Evolutionary conservation across 2,797 vertebrate species (phyloP).

Genomic region (Sylvia borin): DNA sequence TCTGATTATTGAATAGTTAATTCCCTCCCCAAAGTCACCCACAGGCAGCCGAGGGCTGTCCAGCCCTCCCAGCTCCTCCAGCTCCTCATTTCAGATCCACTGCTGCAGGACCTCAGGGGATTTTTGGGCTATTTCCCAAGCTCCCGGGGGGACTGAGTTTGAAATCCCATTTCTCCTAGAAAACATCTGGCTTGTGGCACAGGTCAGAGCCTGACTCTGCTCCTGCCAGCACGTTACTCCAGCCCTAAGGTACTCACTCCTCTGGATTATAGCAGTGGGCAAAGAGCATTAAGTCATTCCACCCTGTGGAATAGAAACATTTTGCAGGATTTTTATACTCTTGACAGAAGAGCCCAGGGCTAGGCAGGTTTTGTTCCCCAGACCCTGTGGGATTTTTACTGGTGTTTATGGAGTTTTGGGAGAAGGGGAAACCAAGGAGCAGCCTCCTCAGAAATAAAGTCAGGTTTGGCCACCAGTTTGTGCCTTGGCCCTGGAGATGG

Average conservation of each 20-base stretch:
- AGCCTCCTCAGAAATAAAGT: not conserved
- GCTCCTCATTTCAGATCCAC: not conserved
- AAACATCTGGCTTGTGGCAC: not conserved
- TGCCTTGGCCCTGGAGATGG: not conserved
- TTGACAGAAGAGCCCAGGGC: not conserved
- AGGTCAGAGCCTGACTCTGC: not conserved
- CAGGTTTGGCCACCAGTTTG: not conserved
- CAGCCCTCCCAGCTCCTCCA: not conserved
- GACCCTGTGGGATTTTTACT: not conserved
- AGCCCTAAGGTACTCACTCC: not conserved
- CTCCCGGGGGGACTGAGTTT: not conserved
- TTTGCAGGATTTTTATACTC: not conserved
- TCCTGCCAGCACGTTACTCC: not conserved
- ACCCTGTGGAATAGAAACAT: rapidly evolving
- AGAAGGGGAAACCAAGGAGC: not conserved
- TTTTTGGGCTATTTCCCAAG: not conserved
- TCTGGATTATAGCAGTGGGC: rapidly evolving
- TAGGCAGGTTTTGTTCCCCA: not conserved
- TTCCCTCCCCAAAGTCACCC: not conserved
- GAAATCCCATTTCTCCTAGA: not conserved
- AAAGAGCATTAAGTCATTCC: not conserved
- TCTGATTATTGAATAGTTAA: not conserved
- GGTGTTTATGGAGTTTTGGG: not conserved
- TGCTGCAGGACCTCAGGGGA: rapidly evolving
- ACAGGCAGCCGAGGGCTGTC: not conserved